Conservation (phyloP, 2,113 vertebrate genomes). For the Chelonoidis abingdonii region DNA sequence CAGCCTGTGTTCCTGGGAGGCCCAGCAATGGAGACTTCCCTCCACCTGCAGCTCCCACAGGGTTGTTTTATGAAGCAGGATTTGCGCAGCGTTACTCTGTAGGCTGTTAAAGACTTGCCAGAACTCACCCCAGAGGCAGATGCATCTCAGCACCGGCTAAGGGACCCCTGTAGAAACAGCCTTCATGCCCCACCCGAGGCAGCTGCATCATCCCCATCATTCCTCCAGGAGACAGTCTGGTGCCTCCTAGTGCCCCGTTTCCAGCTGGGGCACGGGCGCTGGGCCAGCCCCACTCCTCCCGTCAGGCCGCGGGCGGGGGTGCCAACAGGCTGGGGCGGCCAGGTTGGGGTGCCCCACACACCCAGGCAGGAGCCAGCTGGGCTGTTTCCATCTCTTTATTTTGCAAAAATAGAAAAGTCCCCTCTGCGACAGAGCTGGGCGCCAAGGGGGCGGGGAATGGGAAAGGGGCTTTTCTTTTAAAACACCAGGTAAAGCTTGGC, state of each 20-base stretch:
- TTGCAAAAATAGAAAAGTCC: slow-evolving; percentile 47
- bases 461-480: neutral
- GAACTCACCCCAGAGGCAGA: neutral
- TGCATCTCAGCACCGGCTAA: neutral
- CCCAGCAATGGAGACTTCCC: neutral
- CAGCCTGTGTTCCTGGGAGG: too few species aligned
- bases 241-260: too few species aligned
- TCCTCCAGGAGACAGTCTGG: too few species aligned
- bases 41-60: neutral
- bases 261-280: too few species aligned
- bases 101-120: neutral
- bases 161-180: neutral
- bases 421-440: neutral
- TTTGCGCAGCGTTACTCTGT: too few species aligned
- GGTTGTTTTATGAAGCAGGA: too few species aligned
- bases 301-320: too few species aligned
- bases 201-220: neutral
- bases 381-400: slow-evolving; percentile 33
- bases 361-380: neutral
- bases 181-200: neutral
- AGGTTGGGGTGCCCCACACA: neutral
- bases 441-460: neutral
- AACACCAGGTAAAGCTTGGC: slow-evolving; percentile 17
- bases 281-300: neutral
- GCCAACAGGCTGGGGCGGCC: neutral